Evolutionary conservation across 2,888 invertebrate species (phyloP).

Genomic region (Chydorus sphaericus): DNA sequence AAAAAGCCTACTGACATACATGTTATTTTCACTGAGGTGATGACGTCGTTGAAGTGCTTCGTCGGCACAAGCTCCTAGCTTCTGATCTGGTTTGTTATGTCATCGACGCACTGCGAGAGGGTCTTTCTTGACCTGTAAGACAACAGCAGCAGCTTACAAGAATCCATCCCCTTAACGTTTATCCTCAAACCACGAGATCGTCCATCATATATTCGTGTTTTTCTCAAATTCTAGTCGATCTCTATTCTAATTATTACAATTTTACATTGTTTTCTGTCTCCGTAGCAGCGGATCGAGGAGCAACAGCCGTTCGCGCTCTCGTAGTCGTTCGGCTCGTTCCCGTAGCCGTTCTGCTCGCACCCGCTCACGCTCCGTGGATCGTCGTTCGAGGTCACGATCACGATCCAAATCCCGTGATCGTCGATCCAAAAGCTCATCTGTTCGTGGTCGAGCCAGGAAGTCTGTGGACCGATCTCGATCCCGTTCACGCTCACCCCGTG

Average conservation of each 20-base stretch:
- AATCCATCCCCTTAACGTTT: background rate
- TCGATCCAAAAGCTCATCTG: background rate
- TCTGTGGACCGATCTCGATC: conserved; percentile 26
- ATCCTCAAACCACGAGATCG: background rate
- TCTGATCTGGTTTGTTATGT: background rate
- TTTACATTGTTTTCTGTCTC: background rate
- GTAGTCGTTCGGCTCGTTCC: conserved; percentile 18
- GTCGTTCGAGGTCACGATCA: conserved; percentile 16
- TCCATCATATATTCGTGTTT: background rate
- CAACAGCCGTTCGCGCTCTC: conserved; percentile 19
- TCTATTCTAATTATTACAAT: background rate
- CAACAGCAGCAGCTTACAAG: background rate
- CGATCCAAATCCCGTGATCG: background rate
- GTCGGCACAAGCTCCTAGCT: background rate
- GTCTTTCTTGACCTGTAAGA: background rate
- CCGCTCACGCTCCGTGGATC: conserved; percentile 13
- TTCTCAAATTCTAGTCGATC: background rate
- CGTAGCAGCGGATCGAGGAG: conserved; percentile 1
- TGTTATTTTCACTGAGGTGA: conserved; percentile 1
- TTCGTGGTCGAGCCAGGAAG: background rate
- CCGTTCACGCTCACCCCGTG: conserved; percentile 27
- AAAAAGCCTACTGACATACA: background rate
- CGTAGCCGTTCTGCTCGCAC: background rate
- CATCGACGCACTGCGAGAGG: background rate
- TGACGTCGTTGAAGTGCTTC: conserved; percentile 1